Evolutionary conservation across 2,888 invertebrate genomes (phyloP).

Genomic region (Syrphus vitripennis): DNA sequence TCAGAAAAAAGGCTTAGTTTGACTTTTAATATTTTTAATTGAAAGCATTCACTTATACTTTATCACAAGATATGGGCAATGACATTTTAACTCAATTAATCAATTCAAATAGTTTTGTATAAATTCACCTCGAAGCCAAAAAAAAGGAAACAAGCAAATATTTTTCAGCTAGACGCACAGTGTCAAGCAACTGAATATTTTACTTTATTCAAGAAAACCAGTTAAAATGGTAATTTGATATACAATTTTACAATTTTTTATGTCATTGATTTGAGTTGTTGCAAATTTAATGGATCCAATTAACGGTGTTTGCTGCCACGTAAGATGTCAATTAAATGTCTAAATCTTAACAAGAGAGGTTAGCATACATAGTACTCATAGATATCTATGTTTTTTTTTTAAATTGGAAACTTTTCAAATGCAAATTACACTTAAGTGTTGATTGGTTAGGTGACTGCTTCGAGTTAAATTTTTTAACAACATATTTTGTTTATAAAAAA

Average conservation of each 20-base stretch:
- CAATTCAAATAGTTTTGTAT: background rate
- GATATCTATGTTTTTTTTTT: background rate
- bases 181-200: background rate
- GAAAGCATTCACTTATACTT: background rate
- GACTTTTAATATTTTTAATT: background rate
- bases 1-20: background rate
- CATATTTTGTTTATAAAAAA: background rate
- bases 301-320: conserved; percentile 17
- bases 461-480: background rate
- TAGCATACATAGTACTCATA: background rate
- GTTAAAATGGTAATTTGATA: conserved; percentile 20
- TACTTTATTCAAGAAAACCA: background rate
- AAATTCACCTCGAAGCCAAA: background rate
- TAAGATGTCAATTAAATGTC: conserved; percentile 8
- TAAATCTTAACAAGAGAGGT: conserved; percentile 19
- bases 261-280: conserved; percentile 11
- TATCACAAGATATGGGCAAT: background rate
- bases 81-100: conserved; percentile 15
- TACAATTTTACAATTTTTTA: background rate
- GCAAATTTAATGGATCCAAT: conserved; percentile 10
- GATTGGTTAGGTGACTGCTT: background rate
- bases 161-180: background rate
- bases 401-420: background rate
- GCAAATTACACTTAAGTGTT: background rate
- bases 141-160: background rate